Base-by-base conservation (phyloP, 2,797 vertebrate genomes). In the Botia almorhae region DNA sequence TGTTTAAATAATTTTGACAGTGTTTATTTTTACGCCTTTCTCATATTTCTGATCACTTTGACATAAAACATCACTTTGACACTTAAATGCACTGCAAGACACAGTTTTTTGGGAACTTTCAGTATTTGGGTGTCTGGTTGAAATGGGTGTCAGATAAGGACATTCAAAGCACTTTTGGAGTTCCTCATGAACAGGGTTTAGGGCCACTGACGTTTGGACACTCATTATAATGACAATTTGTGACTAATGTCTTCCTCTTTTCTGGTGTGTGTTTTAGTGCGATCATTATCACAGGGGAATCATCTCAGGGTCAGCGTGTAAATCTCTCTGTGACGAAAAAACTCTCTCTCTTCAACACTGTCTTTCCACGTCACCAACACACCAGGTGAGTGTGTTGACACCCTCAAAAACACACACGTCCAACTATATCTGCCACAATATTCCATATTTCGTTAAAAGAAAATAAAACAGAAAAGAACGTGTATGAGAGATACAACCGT, bases 261-360 rank as follows among this genome's bases (percentile, higher is more conserved):
- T 7, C 7, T 63, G 36, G 29, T 50, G 21, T 74, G 21, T 69
- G 48, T 85, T 76, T 39, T 91, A 99, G 98, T 99, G 98, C 4
- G 96, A 99, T 88, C 96, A 99, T 90, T 99, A 98, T 87, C 96
- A 90, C 84, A 95, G 97, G 80, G 98, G 98, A 1, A 95, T 99
- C 19, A 98, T 99, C 88, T 96, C 98, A 0, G 98, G 98, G 75
- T 98, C 98, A 0, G 91, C 95, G 0, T 99, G 98, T 87, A 96
- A 94, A 82, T 95, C 97, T 16, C 85, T 99, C 86, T 99, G 98
- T 39, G 95, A 96, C 51, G 94, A 96, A 81, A 95, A 86, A 65
- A 91, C 88, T 0, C 90, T 99, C 67, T 92, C 93, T 63, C 94
- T 98, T 88, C 93, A 96, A 90, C 92, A 84, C 83, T 99, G 98